Conservation (phyloP, 2,797 vertebrate genomes). For the Myotis pilosus region DNA sequence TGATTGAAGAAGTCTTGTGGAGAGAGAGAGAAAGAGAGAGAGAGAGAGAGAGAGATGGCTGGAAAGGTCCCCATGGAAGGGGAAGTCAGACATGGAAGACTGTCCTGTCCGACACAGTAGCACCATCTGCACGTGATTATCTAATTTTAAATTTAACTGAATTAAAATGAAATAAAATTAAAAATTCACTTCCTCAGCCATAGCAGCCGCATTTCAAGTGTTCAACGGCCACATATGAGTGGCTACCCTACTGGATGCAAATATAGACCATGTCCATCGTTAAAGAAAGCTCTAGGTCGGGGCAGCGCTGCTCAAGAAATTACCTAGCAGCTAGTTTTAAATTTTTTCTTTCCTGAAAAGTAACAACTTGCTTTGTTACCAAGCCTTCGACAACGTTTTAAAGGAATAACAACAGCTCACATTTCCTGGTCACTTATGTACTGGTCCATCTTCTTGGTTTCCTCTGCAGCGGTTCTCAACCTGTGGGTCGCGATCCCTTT, state of each 20-base stretch:
- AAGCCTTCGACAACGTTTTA: neutral
- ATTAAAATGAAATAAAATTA: neutral
- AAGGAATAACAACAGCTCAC: neutral
- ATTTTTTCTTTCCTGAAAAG: neutral
- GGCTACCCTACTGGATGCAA: neutral
- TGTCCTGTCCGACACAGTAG: neutral
- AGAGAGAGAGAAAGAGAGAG: neutral
- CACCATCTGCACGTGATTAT: neutral
- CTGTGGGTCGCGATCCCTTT: too few species aligned
- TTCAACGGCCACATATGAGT: neutral
- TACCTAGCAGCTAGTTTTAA: neutral
- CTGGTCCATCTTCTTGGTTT: neutral
- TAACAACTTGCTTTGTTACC: neutral
- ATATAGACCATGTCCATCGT: neutral
- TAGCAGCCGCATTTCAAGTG: neutral
- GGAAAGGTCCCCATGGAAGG: neutral
- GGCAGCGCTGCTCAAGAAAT: neutral
- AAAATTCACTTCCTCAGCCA: slow-evolving; percentile 10
- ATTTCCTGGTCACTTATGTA: neutral
- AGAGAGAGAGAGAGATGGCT: neutral
- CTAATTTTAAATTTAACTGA: slow-evolving; percentile 9
- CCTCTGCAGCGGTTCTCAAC: neutral
- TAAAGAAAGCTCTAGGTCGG: neutral
- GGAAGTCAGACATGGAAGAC: neutral
- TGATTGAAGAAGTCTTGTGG: neutral